These are phyloP conservation scores for Lagenorhynchus albirostris DNA, from an alignment of 2,113 vertebrate genomes.

Conservation along the genomic window DNA sequence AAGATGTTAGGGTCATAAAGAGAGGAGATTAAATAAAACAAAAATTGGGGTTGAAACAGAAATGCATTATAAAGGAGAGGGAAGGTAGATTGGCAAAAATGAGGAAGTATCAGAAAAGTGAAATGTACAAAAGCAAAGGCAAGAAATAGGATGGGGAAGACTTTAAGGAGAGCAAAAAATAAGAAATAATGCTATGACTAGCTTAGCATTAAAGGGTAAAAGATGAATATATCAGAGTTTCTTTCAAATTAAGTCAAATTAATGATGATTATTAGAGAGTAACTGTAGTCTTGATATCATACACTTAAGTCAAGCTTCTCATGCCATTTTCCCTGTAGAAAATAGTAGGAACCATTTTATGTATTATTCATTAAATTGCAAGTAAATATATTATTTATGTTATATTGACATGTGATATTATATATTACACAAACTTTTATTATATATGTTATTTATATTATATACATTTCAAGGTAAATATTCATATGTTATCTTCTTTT, in stretches of 20 bases:
- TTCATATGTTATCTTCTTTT: neutral
- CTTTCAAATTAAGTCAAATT: neutral
- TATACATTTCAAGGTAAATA: neutral
- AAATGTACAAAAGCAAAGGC: neutral
- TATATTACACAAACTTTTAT: neutral
- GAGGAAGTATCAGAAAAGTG: neutral
- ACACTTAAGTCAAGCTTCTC: neutral
- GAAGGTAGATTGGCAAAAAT: neutral
- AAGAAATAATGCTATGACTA: neutral
- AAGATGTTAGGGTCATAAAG: neutral
- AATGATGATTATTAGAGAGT: neutral
- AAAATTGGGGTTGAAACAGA: neutral
- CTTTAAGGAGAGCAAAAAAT: neutral
- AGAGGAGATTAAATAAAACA: neutral
- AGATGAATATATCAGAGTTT: neutral
- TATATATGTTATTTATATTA: neutral
- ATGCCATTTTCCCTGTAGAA: neutral
- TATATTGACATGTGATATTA: neutral
- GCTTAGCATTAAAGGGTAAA: neutral
- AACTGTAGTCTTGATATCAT: neutral
- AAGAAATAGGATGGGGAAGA: neutral
- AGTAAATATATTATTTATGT: neutral
- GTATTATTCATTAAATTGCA: neutral
- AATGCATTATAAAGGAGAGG: neutral
- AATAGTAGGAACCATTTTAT: neutral